A percentile compares a stretch with the other conserved stretches of the same genome.
Evolutionary conservation across 2,797 vertebrate genomes (phyloP).

Genomic region (Pteronotus mesoamericanus): DNA sequence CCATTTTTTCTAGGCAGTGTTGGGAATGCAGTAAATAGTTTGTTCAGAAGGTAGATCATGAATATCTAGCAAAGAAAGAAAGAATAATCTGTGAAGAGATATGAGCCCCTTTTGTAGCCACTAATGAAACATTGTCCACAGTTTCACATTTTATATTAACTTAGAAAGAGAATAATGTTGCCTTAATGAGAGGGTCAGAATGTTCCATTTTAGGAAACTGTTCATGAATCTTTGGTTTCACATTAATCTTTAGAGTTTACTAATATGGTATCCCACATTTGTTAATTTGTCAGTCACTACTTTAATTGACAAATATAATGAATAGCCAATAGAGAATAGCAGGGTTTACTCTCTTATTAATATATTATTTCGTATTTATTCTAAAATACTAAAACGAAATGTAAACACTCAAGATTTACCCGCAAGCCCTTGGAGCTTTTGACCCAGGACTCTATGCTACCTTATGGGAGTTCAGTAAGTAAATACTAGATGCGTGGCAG

Average conservation of each 20-base stretch:
- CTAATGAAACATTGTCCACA: neutral
- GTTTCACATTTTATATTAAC: conserved; percentile 33
- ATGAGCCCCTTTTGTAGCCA: neutral
- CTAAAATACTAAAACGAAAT: conserved; percentile 14
- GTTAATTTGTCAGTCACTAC: neutral
- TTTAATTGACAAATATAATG: neutral
- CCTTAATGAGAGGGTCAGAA: neutral
- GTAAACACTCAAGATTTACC: neutral
- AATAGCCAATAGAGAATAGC: neutral
- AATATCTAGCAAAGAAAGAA: neutral
- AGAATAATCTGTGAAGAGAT: neutral
- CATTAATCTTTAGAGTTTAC: neutral
- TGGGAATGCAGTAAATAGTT: neutral
- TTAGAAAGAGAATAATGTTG: neutral
- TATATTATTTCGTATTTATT: neutral
- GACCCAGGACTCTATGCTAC: neutral
- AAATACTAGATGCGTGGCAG: neutral
- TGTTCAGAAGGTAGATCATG: neutral
- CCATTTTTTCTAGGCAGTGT: neutral
- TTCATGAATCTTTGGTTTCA: conserved; percentile 1
- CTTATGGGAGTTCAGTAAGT: neutral
- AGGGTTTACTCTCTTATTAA: neutral
- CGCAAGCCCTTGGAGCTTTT: neutral
- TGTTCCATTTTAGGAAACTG: neutral
- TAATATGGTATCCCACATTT: neutral